Evolutionary conservation across 2,113 vertebrate genomes (phyloP).

Genomic region (Actinemys pallida): DNA sequence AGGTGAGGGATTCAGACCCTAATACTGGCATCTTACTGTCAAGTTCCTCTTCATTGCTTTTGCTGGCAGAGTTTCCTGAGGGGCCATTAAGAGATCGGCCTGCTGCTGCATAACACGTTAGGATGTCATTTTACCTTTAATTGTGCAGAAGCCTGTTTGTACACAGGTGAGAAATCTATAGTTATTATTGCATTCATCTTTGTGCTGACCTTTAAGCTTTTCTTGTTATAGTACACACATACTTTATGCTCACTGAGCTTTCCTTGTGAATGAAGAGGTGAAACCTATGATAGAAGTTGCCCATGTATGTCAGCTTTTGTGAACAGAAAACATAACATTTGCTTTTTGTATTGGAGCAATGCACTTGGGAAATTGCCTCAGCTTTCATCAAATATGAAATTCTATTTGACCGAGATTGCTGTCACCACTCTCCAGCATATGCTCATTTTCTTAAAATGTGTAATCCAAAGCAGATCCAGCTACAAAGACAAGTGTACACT

Average conservation of each 20-base stretch:
- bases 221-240: not conserved
- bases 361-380: not conserved
- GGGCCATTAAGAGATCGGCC: not conserved
- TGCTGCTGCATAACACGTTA: not conserved
- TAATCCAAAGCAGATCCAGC: slow-evolving; percentile 9
- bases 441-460: slow-evolving; percentile 33
- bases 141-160: not conserved
- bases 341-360: slow-evolving; percentile 23
- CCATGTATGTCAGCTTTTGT: not conserved
- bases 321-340: slow-evolving; percentile 57
- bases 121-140: not conserved
- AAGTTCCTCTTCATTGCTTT: not conserved
- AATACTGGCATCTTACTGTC: not conserved
- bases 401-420: slow-evolving; percentile 17
- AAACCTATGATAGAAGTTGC: slow-evolving; percentile 1
- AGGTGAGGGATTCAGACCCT: not conserved
- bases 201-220: slow-evolving; percentile 56
- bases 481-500: slow-evolving; percentile 7
- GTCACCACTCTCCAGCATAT: not conserved
- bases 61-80: not conserved
- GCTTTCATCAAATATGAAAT: slow-evolving; percentile 43
- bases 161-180: not conserved
- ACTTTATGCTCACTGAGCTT: slow-evolving; percentile 8
- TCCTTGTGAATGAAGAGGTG: slow-evolving; percentile 37
- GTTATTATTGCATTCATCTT: not conserved